Evolutionary conservation across 1,140 invertebrate genomes (phyloP).

Genomic region (Cydia splendana): DNA sequence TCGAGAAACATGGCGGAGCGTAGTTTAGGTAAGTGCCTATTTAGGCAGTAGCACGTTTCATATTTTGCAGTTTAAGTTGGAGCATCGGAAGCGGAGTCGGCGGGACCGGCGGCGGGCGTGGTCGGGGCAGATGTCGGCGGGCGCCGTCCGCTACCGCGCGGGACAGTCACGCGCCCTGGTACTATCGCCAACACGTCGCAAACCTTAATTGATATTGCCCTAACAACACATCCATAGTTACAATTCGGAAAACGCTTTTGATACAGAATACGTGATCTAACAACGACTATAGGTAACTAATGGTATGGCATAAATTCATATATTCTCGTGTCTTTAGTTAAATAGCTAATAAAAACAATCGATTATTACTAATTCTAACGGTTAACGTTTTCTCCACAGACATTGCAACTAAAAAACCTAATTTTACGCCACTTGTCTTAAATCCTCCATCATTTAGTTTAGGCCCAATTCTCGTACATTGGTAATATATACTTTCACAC

Average conservation of each 20-base stretch:
- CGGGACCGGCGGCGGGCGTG: conserved; percentile 6
- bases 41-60: conserved; percentile 75
- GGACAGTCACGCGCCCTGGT: conserved; percentile 43
- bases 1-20: conserved; percentile 43
- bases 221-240: conserved; percentile 55
- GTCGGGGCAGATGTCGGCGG: conserved; percentile 18
- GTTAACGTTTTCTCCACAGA: no score
- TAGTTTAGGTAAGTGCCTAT: conserved; percentile 63
- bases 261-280: conserved; percentile 22
- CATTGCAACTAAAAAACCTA: no score
- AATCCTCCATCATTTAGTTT: no score
- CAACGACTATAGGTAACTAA: not conserved
- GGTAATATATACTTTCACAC: no score
- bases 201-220: conserved; percentile 70
- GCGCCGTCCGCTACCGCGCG: conserved; percentile 35
- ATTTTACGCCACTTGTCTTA: no score
- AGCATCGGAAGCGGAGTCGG: conserved; percentile 33
- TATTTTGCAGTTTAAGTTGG: conserved; percentile 67
- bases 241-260: conserved; percentile 43
- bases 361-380: no score
- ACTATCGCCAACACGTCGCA: conserved; percentile 57
- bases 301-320: not conserved
- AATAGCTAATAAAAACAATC: no score
- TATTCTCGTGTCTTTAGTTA: no score
- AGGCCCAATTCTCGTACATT: no score